Evolutionary conservation across 1,140 invertebrate species (phyloP).

Genomic region (Lepidotrigona ventralis): DNA sequence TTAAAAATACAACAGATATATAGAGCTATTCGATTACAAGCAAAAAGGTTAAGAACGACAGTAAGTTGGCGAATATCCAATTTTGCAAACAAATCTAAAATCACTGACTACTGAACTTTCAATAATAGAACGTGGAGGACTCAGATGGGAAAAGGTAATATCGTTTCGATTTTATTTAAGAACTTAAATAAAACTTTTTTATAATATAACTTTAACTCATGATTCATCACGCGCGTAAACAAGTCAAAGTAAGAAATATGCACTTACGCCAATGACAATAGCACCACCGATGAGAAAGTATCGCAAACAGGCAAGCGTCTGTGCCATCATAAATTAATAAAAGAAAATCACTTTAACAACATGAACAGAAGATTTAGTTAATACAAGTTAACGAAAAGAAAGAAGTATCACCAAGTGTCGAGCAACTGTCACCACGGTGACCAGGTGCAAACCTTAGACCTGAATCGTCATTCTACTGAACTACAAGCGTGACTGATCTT

Average conservation of each 20-base stretch:
- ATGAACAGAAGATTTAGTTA: not conserved
- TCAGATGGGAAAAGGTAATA: not conserved
- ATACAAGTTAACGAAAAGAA: not conserved
- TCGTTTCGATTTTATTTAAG: not conserved
- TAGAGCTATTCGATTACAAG: not conserved
- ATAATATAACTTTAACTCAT: too few species aligned
- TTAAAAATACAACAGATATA: not conserved
- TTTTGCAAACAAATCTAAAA: slow-evolving; percentile 17
- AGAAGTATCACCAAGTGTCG: not conserved
- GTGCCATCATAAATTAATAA: slow-evolving; percentile 58
- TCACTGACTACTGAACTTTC: slow-evolving; percentile 10
- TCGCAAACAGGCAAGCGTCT: slow-evolving; percentile 61
- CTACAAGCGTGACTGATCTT: not conserved
- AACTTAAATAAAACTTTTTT: not conserved
- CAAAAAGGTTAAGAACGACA: not conserved
- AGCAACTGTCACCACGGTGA: slow-evolving; percentile 53
- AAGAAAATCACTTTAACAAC: slow-evolving; percentile 25
- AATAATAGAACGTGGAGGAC: slow-evolving; percentile 36
- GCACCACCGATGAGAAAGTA: slow-evolving; percentile 67
- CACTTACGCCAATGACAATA: slow-evolving; percentile 72
- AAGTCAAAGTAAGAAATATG: not conserved
- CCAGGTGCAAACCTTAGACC: slow-evolving; percentile 29
- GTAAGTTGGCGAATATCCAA: slow-evolving; percentile 32
- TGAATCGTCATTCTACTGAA: slow-evolving; percentile 16
- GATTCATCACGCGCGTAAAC: not conserved